Conservation (phyloP, 92 coral and sea anemone species). For the Porites rus region DNA sequence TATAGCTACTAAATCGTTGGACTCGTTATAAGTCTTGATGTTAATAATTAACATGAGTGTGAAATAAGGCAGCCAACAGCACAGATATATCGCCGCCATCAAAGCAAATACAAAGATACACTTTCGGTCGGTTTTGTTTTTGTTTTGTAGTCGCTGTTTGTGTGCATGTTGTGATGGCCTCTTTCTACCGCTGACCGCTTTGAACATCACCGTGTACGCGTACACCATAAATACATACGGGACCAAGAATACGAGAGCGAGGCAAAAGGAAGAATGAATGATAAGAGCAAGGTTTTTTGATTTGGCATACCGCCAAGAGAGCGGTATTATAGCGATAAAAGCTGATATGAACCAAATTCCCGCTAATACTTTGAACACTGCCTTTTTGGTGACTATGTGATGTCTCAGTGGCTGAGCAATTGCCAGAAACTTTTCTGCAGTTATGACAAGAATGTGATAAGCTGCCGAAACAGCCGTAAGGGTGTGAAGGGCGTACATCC, state of each 20-base stretch:
- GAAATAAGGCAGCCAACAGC: conserved; percentile 78
- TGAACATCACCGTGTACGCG: conserved; percentile 69
- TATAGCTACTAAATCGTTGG: neutral
- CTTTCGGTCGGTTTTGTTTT: conserved; percentile 22
- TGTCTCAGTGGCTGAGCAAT: conserved; percentile 77
- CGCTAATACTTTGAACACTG: conserved; percentile 35
- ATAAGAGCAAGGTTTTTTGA: neutral
- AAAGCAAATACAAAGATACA: conserved; percentile 58
- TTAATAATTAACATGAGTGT: conserved; percentile 28
- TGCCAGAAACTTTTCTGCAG: conserved; percentile 83
- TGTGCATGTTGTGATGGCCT: conserved; percentile 4
- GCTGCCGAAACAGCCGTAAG: conserved; percentile 69
- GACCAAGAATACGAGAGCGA: conserved; percentile 66
- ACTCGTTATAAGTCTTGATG: neutral
- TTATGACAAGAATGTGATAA: conserved; percentile 74
- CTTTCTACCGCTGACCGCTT: conserved; percentile 44
- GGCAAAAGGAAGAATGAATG: conserved; percentile 59
- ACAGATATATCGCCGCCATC: conserved; percentile 60
- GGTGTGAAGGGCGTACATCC: conserved; percentile 40
- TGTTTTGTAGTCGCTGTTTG: neutral
- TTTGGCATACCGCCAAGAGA: conserved; percentile 48
- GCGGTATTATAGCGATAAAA: conserved; percentile 66
- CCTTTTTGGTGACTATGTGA: conserved; percentile 61
- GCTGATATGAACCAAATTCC: conserved; percentile 71
- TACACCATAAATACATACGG: conserved; percentile 78